phyloP scores from a whole-genome alignment of 2,888 invertebrate species.

The Leucophora obtusa region DNA sequence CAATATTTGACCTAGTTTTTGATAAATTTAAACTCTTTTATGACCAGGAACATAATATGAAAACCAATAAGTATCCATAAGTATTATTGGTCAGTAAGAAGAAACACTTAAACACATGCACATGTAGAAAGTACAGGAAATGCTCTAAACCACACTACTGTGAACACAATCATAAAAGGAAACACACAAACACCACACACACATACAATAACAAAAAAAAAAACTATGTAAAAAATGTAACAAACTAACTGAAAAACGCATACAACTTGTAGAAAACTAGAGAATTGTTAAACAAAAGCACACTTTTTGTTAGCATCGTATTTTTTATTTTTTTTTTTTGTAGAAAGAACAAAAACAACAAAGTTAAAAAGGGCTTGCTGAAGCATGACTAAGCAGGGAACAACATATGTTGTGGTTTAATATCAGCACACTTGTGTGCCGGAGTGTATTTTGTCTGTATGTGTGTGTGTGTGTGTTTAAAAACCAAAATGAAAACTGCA shows the following conservation, averaged over 20 bases:
- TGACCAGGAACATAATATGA: conserved; percentile 49
- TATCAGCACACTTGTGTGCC: conserved; percentile 52
- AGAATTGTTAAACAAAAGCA: conserved; percentile 21
- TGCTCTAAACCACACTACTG: background rate
- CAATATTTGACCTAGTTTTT: conserved; percentile 61
- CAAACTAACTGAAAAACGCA: conserved; percentile 38
- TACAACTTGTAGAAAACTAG: conserved; percentile 34
- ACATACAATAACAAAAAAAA: conserved; percentile 13
- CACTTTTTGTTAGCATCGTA: background rate
- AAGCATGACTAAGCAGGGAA: conserved; percentile 43
- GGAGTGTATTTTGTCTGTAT: conserved; percentile 7
- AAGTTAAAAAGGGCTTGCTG: conserved; percentile 30
- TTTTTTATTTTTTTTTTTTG: background rate
- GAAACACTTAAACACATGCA: background rate
- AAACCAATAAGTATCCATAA: conserved; percentile 65
- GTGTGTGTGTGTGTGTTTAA: conserved; percentile 2
- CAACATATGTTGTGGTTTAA: conserved; percentile 66
- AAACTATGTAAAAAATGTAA: conserved; percentile 34
- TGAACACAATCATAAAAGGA: background rate
- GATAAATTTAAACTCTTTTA: conserved; percentile 45
- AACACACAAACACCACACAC: background rate
- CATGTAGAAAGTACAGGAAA: background rate
- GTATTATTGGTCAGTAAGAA: conserved; percentile 64
- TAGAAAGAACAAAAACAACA: background rate
- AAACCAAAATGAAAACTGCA: background rate